Evolutionary conservation across 2,797 vertebrate genomes (phyloP), one percentile per base, ranked within the genome.

Genomic region (Acipenser ruthenus): DNA sequence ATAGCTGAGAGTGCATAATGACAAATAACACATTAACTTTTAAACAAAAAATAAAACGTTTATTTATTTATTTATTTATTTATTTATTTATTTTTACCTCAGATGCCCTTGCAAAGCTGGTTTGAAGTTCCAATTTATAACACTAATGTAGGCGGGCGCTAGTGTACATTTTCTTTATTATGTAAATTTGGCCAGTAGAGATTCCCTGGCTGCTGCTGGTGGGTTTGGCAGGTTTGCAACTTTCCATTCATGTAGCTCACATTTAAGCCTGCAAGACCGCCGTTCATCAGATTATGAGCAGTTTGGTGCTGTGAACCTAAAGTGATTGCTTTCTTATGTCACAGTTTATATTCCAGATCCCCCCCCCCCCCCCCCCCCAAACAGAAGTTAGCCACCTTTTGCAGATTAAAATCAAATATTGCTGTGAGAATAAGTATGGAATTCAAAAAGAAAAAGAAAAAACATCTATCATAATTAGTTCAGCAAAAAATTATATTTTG

Each of bases 211-310:
- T 88, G 86, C 81, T 82, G 52, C 86, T 84, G 78, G 75, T 69
- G 77, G 83, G 80, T 71, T 84, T 94, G 92, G 92, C 88, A 73
- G 72, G 59, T 67, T 76, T 85, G 89, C 84, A 88, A 83, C 88
- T 93, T 93, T 91, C 88, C 87, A 86, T 89, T 89, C 87, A 73
- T 69, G 18, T 60, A 50, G 59, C 61, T 68, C 6, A 47, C 9
- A 18, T 49, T 37, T 51, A 75, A 70, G 72, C 77, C 78, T 78
- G 18, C 18, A 50, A 76, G 73, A 74, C 74, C 73, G 69, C 70
- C 69, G 52, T 50, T 70, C 68, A 48, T 60, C 65, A 64, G 51
- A 56, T 70, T 63, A 63, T 75, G 48, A 63, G 60, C 64, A 67
- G 64, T 68, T 51, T 65, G n/a, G 48, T 56, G 63, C 67, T 50